phyloP scores from a whole-genome alignment of 2,888 invertebrate species.

The Crioceris asparagi region DNA sequence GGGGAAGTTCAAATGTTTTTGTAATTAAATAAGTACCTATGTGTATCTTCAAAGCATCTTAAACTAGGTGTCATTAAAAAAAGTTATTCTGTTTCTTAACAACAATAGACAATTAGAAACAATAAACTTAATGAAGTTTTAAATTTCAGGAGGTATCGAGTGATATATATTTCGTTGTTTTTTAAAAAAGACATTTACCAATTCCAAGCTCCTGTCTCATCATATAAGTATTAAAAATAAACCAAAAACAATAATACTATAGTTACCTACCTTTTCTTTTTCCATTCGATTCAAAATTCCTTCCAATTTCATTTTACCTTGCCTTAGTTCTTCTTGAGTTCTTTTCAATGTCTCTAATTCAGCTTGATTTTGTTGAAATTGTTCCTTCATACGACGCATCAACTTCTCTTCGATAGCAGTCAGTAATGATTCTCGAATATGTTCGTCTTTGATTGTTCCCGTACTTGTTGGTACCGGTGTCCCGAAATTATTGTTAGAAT shows the following conservation, averaged over 20 bases:
- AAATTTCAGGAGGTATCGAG: too few relatives aligned
- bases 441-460: slow-evolving; percentile 90
- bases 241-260: slow-evolving; percentile 1
- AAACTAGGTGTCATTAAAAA: too few relatives aligned
- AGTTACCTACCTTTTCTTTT: slow-evolving; percentile 49
- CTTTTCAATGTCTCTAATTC: slow-evolving; percentile 81
- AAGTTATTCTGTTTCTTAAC: too few relatives aligned
- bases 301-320: slow-evolving; percentile 74
- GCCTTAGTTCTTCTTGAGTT: slow-evolving; percentile 76
- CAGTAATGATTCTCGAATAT: slow-evolving; percentile 77
- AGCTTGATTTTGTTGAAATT: slow-evolving; percentile 82
- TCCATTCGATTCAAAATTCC: slow-evolving; percentile 65
- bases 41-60: too few relatives aligned
- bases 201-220: too few relatives aligned
- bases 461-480: slow-evolving; percentile 38
- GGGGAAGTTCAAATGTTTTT: too few relatives aligned
- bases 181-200: too few relatives aligned
- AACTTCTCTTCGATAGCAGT: slow-evolving; percentile 95
- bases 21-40: too few relatives aligned
- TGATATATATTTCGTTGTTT: too few relatives aligned
- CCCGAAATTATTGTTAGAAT: slow-evolving; percentile 17
- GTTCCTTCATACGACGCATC: slow-evolving; percentile 74
- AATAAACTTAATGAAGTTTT: too few relatives aligned
- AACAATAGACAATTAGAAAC: too few relatives aligned
- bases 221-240: not conserved